A percentile compares a stretch with the other conserved stretches of the same genome.
These are phyloP conservation scores for Drosophila punjabiensis DNA, from an alignment of 1,140 invertebrate species.

Conservation along the genomic window DNA sequence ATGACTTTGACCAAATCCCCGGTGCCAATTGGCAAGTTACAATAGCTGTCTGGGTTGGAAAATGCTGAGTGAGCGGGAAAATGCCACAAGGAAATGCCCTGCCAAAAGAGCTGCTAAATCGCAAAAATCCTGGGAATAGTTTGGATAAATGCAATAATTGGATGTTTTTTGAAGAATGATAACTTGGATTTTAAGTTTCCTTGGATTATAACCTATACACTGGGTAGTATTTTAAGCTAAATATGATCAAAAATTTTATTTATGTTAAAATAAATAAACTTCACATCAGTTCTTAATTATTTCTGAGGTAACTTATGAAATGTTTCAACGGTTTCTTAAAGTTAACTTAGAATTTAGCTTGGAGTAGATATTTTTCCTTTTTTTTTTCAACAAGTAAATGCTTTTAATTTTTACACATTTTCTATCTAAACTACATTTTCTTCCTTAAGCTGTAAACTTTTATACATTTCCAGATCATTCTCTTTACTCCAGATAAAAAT, in stretches of 20 bases:
- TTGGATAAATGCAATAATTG: conserved; percentile 7
- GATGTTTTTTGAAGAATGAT: not conserved
- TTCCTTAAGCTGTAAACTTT: no score
- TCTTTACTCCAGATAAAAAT: not conserved
- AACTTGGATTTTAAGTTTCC: not conserved
- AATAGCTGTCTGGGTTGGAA: conserved; percentile 63
- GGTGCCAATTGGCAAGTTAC: conserved; percentile 79
- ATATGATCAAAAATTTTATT: no score
- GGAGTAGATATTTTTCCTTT: not conserved
- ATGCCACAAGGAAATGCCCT: conserved; percentile 31
- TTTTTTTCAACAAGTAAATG: not conserved
- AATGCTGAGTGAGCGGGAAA: conserved; percentile 42
- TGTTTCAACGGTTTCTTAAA: not conserved
- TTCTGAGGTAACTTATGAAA: no score
- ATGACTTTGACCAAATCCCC: conserved; percentile 81
- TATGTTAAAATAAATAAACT: not conserved
- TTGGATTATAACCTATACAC: not conserved
- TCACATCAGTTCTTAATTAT: not conserved
- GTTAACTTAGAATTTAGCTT: accelerated
- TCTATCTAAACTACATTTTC: not conserved
- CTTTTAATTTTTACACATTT: not conserved
- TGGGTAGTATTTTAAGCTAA: no score
- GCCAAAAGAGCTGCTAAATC: conserved; percentile 21
- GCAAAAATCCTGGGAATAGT: conserved; percentile 5
- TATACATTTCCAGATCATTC: not conserved